Conservation (phyloP, 2,797 vertebrate genomes). For the Catharus ustulatus region DNA sequence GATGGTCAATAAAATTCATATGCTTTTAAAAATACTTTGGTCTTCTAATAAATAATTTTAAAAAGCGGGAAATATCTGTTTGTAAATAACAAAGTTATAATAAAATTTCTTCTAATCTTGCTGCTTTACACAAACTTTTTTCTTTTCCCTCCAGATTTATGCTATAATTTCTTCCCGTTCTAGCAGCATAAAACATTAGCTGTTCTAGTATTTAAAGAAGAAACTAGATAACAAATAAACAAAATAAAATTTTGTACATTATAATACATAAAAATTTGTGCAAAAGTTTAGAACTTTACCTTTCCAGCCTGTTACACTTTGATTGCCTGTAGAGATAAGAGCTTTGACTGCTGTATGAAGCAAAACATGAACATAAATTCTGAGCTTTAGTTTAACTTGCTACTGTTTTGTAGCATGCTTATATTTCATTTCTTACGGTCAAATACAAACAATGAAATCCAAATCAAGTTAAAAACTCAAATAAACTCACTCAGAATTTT, state of each 20-base stretch:
- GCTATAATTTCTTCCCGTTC: background rate
- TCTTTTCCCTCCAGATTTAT: background rate
- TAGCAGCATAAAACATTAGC: background rate
- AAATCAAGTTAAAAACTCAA: background rate
- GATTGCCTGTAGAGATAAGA: background rate
- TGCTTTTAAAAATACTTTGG: background rate
- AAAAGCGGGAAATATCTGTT: background rate
- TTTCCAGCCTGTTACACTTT: background rate
- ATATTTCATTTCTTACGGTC: background rate
- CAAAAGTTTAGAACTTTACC: background rate
- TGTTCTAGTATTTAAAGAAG: background rate
- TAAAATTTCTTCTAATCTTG: background rate
- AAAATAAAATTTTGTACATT: background rate
- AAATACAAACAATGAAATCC: background rate
- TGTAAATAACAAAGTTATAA: background rate
- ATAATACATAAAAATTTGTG: background rate
- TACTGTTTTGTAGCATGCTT: background rate
- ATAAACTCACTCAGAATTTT: background rate
- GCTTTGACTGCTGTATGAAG: background rate
- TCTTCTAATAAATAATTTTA: background rate
- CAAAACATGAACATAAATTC: background rate
- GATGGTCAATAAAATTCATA: background rate
- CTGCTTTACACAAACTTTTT: background rate
- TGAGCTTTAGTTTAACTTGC: background rate
- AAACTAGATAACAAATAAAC: background rate